Conservation (phyloP, 1,140 invertebrate genomes). For the Sinella curviseta region DNA sequence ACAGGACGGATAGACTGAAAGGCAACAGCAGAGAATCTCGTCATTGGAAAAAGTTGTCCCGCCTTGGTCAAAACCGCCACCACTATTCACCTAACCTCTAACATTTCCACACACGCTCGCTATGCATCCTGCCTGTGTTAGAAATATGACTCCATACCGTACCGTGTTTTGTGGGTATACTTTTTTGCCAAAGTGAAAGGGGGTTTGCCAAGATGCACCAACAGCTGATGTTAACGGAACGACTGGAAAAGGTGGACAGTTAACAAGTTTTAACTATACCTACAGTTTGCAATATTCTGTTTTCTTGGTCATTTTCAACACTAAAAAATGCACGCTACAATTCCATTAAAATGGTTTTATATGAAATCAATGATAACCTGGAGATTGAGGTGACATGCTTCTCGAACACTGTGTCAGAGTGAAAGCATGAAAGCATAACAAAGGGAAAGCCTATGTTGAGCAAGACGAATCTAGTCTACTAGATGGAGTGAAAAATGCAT, state of each 20-base stretch:
- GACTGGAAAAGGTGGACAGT: conserved; percentile 1
- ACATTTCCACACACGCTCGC: background rate
- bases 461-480: background rate
- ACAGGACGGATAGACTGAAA: too few relatives aligned
- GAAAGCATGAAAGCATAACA: conserved; percentile 7
- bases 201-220: background rate
- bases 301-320: background rate
- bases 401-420: background rate
- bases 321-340: too few relatives aligned
- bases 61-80: background rate
- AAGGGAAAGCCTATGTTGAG: too few relatives aligned
- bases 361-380: background rate
- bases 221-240: conserved; percentile 19
- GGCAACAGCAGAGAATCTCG: too few relatives aligned
- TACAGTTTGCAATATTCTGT: background rate
- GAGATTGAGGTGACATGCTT: background rate
- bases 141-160: background rate
- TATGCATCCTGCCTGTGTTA: background rate
- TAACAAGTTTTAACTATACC: background rate
- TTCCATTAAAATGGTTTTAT: too few relatives aligned
- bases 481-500: background rate
- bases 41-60: background rate
- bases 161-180: background rate
- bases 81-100: background rate
- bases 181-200: conserved; percentile 3